Base-by-base conservation (phyloP, 1,140 invertebrate species). In the Mylabris phalerata region DNA sequence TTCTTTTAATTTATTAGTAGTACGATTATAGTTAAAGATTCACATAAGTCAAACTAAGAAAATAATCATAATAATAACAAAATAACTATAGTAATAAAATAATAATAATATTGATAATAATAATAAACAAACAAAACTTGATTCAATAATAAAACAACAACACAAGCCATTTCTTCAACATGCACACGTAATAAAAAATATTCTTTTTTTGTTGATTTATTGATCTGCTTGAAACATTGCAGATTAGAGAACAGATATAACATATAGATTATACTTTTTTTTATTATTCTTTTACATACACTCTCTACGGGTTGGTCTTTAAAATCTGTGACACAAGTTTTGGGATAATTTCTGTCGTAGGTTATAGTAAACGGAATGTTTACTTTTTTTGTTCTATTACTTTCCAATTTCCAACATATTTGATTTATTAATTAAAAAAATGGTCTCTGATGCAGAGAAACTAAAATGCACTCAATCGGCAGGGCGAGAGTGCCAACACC, bases 391-490 rank as follows among this genome's bases (percentile, higher is more conserved):
- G 3, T 13, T 27, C 32, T 32, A 4, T 3, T 7, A 5, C 32
- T 4, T 32, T 32, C 32, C 7, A 32, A 32, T 32, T 32, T 32
- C 32, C 32, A 32, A 32, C 19, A 32, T 32, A 32, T 32, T 32
- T 32, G 7, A 32, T 32, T 32, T 32, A 32, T 32, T 32, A 32
- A 32, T 32, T 32, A 32, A 32, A 19, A 19, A 19, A 4, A 32
- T 32, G 4, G 55, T 71, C 71, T 72, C 71, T 72, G 71, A 73
- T 71, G 67, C 71, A 73, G 70, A 71, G 68, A 70, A 71, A 70
- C 66, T 61, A 59, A 60, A 56, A 32, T 49, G 66, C 66, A 66
- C 67, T 71, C 65, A 68, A 63, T 71, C 71, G 69, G 64, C 69
- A 57, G 62, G 64, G 64, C 66, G 70, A 45, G 72, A 73, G 72